A percentile compares a stretch with the other conserved stretches of the same genome.
Evolutionary conservation across 2,113 vertebrate species (phyloP).

Genomic region (Polyodon spathula): DNA sequence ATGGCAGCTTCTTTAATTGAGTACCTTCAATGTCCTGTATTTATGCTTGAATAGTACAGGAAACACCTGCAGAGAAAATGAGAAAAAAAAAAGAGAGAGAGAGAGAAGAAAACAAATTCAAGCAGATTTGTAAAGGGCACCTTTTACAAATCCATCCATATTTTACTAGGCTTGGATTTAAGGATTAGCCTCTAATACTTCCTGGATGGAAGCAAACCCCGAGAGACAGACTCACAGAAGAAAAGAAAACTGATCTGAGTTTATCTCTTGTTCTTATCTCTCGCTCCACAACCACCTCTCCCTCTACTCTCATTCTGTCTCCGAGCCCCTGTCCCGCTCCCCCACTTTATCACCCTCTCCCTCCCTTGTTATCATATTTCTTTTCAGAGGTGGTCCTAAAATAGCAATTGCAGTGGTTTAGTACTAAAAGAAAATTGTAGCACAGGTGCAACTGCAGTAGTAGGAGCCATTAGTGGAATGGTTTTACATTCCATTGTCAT

Average conservation of each 20-base stretch:
- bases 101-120: slow-evolving; percentile 48
- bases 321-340: slow-evolving; percentile 25
- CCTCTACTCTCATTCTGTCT: slow-evolving; percentile 41
- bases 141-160: slow-evolving; percentile 78
- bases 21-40: too few relatives aligned
- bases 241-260: slow-evolving; percentile 31
- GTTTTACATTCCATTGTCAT: too few relatives aligned
- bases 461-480: too few relatives aligned
- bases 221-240: slow-evolving; percentile 50
- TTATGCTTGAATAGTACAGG: slow-evolving; percentile 11
- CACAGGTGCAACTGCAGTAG: too few relatives aligned
- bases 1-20: background rate
- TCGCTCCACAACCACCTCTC: slow-evolving; percentile 33
- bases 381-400: background rate
- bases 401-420: background rate
- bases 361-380: background rate
- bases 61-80: slow-evolving; percentile 34
- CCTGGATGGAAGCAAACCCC: slow-evolving; percentile 47
- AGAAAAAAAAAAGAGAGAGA: slow-evolving; percentile 4
- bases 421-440: background rate
- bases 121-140: slow-evolving; percentile 77
- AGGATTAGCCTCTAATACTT: slow-evolving; percentile 74
- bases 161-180: slow-evolving; percentile 68
- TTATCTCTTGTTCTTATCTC: slow-evolving; percentile 19
- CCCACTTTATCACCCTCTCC: background rate